phyloP scores from a whole-genome alignment of 2,888 invertebrate genomes.

The Xylota segnis region DNA sequence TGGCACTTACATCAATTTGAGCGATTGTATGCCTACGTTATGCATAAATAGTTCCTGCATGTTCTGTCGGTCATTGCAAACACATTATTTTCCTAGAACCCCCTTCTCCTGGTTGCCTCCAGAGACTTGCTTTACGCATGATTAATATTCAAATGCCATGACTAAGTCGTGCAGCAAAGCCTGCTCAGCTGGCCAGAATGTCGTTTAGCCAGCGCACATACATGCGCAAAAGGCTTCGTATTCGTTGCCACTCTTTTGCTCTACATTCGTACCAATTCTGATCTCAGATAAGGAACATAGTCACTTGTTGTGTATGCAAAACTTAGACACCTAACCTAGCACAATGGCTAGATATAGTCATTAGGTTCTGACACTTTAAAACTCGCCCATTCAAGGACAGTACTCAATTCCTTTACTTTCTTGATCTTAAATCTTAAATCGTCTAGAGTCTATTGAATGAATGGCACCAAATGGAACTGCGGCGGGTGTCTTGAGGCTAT shows the following conservation, averaged over 20 bases:
- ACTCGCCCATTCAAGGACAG: conserved; percentile 47
- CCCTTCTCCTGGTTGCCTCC: conserved; percentile 1
- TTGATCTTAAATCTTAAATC: conserved; percentile 24
- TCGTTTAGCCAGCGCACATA: conserved; percentile 43
- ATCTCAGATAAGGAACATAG: conserved; percentile 43
- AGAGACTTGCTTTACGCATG: conserved; percentile 66
- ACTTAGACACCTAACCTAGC: conserved; percentile 4
- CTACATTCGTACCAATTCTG: conserved; percentile 20
- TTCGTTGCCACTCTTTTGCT: conserved; percentile 24
- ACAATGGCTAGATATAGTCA: conserved; percentile 42
- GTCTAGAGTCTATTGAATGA: conserved; percentile 26
- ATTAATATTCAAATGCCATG: conserved; percentile 76
- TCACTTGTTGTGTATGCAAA: conserved; percentile 30
- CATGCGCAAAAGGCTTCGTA: conserved; percentile 16
- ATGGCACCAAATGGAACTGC: conserved; percentile 18
- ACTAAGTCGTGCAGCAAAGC: conserved; percentile 72
- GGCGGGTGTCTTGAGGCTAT: conserved; percentile 25
- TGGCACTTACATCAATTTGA: conserved; percentile 63
- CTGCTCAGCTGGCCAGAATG: conserved; percentile 65
- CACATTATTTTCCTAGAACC: conserved; percentile 42
- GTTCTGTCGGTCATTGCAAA: conserved; percentile 19
- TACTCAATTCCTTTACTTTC: conserved; percentile 23
- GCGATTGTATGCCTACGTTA: conserved; percentile 58
- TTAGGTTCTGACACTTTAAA: conserved; percentile 18
- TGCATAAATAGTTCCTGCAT: conserved; percentile 75